These are phyloP conservation scores for Eubucco bourcierii DNA, from an alignment of 2,113 vertebrate genomes.

Conservation along the genomic window DNA sequence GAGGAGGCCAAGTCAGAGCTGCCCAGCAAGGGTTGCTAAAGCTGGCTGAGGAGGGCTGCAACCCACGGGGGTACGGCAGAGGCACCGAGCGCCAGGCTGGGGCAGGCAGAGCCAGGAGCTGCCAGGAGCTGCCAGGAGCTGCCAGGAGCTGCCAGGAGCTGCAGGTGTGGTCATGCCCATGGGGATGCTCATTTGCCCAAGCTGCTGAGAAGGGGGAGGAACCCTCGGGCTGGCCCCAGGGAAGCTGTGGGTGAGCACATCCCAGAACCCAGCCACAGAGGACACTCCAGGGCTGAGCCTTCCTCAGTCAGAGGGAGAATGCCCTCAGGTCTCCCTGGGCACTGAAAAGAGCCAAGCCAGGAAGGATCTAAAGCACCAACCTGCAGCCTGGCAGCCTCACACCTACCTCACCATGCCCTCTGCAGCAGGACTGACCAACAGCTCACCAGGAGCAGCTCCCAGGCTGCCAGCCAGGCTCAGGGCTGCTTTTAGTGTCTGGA, in stretches of 20 bases:
- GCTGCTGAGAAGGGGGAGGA: neutral
- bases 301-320: neutral
- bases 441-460: conserved; percentile 86
- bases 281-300: neutral
- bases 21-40: rapidly evolving
- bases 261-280: neutral
- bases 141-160: neutral
- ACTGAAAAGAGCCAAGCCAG: neutral
- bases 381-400: neutral
- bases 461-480: conserved; percentile 87
- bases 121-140: too few relatives aligned
- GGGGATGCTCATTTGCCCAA: rapidly evolving
- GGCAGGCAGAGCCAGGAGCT: neutral
- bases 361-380: neutral
- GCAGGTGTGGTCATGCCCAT: neutral
- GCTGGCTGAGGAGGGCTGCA: neutral
- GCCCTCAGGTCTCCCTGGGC: neutral
- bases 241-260: neutral
- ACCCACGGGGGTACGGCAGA: neutral
- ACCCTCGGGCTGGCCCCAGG: neutral
- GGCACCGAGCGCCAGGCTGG: rapidly evolving
- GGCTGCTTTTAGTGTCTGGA: conserved; percentile 91
- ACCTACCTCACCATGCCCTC: conserved; percentile 90
- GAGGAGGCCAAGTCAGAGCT: neutral
- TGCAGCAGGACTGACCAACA: conserved; percentile 79